Evolutionary conservation across 2,113 vertebrate species (phyloP).

Genomic region (Origma solitaria): DNA sequence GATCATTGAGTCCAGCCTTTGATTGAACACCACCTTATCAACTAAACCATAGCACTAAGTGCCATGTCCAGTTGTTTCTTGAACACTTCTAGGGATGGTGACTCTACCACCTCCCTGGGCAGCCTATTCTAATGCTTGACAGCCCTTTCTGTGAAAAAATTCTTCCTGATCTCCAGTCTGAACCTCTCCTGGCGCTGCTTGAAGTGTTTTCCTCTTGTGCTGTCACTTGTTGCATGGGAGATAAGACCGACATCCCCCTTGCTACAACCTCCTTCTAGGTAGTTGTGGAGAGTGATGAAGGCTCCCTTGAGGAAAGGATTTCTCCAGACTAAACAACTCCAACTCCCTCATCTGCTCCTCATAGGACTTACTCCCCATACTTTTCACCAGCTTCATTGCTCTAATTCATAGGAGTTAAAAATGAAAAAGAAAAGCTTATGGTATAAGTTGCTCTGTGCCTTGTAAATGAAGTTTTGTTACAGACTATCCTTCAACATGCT

Average conservation of each 20-base stretch:
- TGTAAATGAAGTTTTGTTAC: not conserved
- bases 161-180: not conserved
- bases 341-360: not conserved
- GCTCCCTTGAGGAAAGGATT: not conserved
- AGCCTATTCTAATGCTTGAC: not conserved
- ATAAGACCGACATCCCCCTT: fast-evolving
- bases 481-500: not conserved
- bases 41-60: not conserved
- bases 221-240: not conserved
- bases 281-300: not conserved
- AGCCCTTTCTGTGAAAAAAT: not conserved
- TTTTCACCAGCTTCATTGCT: not conserved
- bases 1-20: not conserved
- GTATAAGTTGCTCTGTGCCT: not conserved
- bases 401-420: not conserved
- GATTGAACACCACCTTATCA: not conserved
- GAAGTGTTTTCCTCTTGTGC: not conserved
- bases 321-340: not conserved
- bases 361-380: not conserved
- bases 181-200: not conserved
- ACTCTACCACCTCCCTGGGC: not conserved
- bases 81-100: not conserved
- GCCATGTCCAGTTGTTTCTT: not conserved
- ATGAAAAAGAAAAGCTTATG: not conserved
- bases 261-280: not conserved